Evolutionary conservation across 2,113 vertebrate species (phyloP).

Genomic region (Oceanites oceanicus): DNA sequence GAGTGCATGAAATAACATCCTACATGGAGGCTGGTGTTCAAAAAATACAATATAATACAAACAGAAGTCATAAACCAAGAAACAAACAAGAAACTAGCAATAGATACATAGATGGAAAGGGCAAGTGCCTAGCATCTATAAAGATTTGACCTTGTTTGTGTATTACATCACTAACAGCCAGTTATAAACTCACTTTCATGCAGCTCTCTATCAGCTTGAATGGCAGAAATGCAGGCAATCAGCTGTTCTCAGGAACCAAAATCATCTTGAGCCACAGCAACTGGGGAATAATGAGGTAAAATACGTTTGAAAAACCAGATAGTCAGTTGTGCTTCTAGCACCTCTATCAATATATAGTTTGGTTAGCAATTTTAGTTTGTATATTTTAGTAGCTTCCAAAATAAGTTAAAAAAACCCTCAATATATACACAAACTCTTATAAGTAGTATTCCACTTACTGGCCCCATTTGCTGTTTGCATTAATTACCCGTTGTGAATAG

Average conservation of each 20-base stretch:
- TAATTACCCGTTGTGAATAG: neutral
- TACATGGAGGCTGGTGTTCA: neutral
- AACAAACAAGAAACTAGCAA: neutral
- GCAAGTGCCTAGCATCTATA: neutral
- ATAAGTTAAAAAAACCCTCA: rapidly evolving
- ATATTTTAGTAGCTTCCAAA: neutral
- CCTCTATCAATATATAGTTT: neutral
- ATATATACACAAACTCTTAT: neutral
- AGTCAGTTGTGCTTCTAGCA: neutral
- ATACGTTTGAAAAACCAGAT: neutral
- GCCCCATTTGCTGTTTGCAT: neutral
- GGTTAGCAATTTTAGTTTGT: neutral
- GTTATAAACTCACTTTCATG: neutral
- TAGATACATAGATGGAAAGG: neutral
- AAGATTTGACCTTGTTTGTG: neutral
- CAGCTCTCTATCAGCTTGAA: neutral
- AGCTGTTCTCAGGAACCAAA: neutral
- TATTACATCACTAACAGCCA: neutral
- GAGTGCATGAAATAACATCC: neutral
- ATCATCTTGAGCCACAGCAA: neutral
- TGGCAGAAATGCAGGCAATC: neutral
- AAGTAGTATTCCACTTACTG: neutral
- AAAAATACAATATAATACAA: neutral
- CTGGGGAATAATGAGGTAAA: neutral
- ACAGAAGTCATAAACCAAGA: neutral